phyloP scores from a whole-genome alignment of 2,797 vertebrate species.

The Melopsittacus undulatus region DNA sequence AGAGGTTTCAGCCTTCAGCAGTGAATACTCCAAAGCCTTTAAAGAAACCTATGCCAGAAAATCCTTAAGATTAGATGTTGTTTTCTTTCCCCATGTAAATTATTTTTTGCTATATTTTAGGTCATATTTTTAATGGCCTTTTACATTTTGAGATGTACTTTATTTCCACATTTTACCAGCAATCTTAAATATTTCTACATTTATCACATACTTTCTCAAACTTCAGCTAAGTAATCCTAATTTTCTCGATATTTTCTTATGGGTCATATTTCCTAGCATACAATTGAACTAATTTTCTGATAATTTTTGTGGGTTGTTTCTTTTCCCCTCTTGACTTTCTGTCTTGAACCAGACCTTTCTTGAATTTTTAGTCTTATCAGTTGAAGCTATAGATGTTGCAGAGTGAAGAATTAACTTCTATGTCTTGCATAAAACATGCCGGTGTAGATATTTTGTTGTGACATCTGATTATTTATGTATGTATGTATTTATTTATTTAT shows the following conservation, averaged over 20 bases:
- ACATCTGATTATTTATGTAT: not conserved
- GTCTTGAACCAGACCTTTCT: not conserved
- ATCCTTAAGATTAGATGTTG: not conserved
- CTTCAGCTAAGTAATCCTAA: not conserved
- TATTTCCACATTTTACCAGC: not conserved
- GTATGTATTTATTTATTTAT: not conserved
- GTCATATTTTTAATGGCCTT: not conserved
- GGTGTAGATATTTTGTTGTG: not conserved
- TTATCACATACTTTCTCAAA: not conserved
- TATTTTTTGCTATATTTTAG: not conserved
- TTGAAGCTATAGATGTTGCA: not conserved
- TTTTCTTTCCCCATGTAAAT: not conserved
- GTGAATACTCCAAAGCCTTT: not conserved
- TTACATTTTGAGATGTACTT: not conserved
- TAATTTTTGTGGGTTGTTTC: not conserved
- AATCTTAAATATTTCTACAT: not conserved
- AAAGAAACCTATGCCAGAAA: not conserved
- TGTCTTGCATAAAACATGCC: not conserved
- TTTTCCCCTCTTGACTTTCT: not conserved
- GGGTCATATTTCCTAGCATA: not conserved
- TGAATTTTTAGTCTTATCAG: not conserved
- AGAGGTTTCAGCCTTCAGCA: not conserved
- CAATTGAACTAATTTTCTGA: not conserved
- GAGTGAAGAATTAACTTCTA: not conserved
- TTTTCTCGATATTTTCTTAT: not conserved